These are phyloP conservation scores for Eurystomus gularis DNA, from an alignment of 2,113 vertebrate species.

Conservation along the genomic window DNA sequence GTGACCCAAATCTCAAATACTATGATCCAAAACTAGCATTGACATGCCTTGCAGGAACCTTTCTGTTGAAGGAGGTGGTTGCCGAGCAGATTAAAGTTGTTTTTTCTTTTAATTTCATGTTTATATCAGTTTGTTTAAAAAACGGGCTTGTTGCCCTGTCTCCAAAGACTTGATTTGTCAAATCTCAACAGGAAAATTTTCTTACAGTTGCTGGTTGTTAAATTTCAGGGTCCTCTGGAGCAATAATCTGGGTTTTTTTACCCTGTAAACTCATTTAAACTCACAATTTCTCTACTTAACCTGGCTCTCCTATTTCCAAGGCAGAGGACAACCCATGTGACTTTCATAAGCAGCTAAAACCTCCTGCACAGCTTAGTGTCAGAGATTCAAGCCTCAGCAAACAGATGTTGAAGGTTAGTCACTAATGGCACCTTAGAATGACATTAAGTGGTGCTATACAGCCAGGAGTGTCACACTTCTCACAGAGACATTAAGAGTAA, in stretches of 20 bases:
- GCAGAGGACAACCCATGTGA: neutral
- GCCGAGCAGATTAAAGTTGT: neutral
- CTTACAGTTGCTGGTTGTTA: neutral
- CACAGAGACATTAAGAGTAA: neutral
- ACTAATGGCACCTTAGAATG: constrained; percentile 55
- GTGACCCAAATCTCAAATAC: neutral
- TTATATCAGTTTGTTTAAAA: neutral
- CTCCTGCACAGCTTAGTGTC: neutral
- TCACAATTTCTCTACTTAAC: neutral
- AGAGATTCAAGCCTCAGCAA: neutral
- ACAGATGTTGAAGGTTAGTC: constrained; percentile 20
- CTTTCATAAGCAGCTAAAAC: neutral
- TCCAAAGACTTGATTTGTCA: neutral
- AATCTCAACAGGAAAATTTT: neutral
- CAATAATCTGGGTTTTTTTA: neutral
- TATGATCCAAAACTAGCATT: neutral
- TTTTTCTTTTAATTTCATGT: neutral
- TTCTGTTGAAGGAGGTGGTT: neutral
- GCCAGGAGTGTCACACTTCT: constrained; percentile 20
- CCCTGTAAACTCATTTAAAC: neutral
- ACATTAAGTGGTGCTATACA: constrained; percentile 21
- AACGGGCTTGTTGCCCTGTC: neutral
- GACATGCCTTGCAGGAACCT: neutral
- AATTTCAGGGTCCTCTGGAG: neutral
- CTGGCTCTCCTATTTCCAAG: constrained; percentile 17